Percentiles rank a stretch among this genome's conserved stretches.
Conservation (phyloP, 2,797 vertebrate genomes). For the Phaenicophaeus curvirostris region DNA sequence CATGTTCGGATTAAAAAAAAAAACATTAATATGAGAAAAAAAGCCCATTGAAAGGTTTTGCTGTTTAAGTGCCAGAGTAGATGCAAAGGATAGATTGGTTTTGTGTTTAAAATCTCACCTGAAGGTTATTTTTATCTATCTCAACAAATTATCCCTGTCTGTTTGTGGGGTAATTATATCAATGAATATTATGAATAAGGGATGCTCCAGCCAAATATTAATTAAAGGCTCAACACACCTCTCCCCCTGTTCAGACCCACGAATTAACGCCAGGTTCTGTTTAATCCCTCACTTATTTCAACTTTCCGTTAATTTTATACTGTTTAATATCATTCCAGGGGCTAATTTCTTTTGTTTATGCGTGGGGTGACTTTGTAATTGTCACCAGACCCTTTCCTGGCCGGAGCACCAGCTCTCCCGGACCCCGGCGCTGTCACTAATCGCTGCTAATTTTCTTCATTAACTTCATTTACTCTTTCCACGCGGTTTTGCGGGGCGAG, state of each 20-base stretch:
- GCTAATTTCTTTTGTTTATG: slow-evolving; percentile 65
- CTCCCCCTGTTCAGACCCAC: slow-evolving; percentile 33
- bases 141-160: slow-evolving; percentile 71
- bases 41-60: slow-evolving; percentile 38
- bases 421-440: slow-evolving; percentile 51
- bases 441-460: slow-evolving; percentile 79
- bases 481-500: slow-evolving; percentile 21
- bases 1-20: slow-evolving; percentile 75
- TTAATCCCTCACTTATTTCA: slow-evolving; percentile 68
- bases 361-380: not conserved
- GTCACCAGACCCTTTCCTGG: slow-evolving; percentile 22
- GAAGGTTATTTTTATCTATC: slow-evolving; percentile 72
- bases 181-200: slow-evolving; percentile 56
- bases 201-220: slow-evolving; percentile 62
- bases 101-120: slow-evolving; percentile 71
- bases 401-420: not conserved
- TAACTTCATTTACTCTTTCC: slow-evolving; percentile 81
- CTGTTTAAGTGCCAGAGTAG: slow-evolving; percentile 49
- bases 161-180: slow-evolving; percentile 68
- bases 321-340: slow-evolving; percentile 56
- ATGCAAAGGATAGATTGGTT: slow-evolving; percentile 57
- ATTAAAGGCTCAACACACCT: slow-evolving; percentile 60
- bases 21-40: slow-evolving; percentile 74
- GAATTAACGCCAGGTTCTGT: slow-evolving; percentile 60
- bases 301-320: slow-evolving; percentile 63